Evolutionary conservation across 2,797 vertebrate species (phyloP), one percentile per base, ranked within the genome.

Genomic region (Sciurus carolinensis): DNA sequence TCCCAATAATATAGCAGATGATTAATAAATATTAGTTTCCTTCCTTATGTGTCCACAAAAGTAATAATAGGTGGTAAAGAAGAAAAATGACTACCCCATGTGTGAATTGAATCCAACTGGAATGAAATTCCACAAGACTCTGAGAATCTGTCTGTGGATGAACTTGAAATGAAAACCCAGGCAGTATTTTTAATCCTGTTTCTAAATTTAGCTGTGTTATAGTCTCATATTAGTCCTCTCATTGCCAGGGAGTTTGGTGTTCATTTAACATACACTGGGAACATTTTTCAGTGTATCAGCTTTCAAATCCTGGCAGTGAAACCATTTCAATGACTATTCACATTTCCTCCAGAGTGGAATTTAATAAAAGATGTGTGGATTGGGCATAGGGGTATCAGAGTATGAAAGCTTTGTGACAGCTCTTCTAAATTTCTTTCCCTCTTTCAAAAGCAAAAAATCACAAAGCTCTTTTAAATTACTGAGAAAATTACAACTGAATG

Each of bases 191-290:
- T 97, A 97, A 97, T 97, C 91, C 93, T 97, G 1, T 81, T 98
- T 98, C 98, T 98, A 98, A 98, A 98, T 98, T 98, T 98, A 98
- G 96, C 97, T 97, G 87, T 96, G 97, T 96, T 96, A 90, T 75
- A 89, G 92, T 93, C 88, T 95, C 97, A 97, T 98, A 98, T 98
- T 98, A 98, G 95, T 97, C 87, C 71, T 94, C 71, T 96, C 97
- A 98, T 98, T 0, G 10, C 77, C 84, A 95, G 47, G 22, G 93
- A 97, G 18, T 97, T 96, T 97, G 94, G 80, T 88, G 86, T 96
- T 98, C 97, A 98, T 96, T 97, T 98, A 98, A 97, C 81, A 98
- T 94, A 98, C 80, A 94, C 97, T 92, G 36, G 44, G 85, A 97
- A 97, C 95, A 85, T 97, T 98, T 97, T 97, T 95, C 92, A 97